Evolutionary conservation across 2,797 vertebrate species (phyloP).

Genomic region (Acanthornis magna): DNA sequence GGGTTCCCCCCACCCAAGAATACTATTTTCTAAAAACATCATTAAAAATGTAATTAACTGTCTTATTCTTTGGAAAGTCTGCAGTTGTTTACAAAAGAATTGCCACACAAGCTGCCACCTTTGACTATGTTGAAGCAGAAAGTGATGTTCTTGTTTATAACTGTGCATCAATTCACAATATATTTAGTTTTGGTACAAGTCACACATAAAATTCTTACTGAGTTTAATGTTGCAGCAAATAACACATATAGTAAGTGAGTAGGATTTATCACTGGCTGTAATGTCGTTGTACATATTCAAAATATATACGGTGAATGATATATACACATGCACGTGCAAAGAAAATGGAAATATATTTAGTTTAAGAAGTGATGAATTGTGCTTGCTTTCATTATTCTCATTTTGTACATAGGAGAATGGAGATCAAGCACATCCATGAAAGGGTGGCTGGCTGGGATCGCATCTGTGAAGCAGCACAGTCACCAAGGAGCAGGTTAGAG

Average conservation of each 20-base stretch:
- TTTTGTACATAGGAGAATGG: slow-evolving; percentile 31
- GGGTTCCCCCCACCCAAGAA: neutral
- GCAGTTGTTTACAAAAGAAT: slow-evolving; percentile 43
- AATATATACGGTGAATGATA: slow-evolving; percentile 40
- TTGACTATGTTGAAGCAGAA: neutral
- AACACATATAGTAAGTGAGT: slow-evolving; percentile 59
- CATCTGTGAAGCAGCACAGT: neutral
- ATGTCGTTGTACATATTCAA: slow-evolving; percentile 17
- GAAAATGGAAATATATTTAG: slow-evolving; percentile 62
- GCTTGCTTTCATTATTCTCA: slow-evolving; percentile 64
- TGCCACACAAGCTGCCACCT: slow-evolving; percentile 57
- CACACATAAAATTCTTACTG: slow-evolving; percentile 64
- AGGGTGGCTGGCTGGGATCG: neutral
- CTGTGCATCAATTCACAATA: slow-evolving; percentile 59
- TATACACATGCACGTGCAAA: slow-evolving; percentile 16
- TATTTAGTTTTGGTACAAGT: slow-evolving; percentile 65
- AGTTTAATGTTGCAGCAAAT: slow-evolving; percentile 71
- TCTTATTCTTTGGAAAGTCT: slow-evolving; percentile 49
- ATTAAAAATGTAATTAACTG: slow-evolving; percentile 53
- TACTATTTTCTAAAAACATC: slow-evolving; percentile 17
- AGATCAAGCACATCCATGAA: slow-evolving; percentile 35
- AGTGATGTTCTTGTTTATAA: slow-evolving; percentile 61
- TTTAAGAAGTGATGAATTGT: slow-evolving; percentile 60
- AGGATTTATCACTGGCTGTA: slow-evolving; percentile 66
- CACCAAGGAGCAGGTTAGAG: neutral